A percentile compares a stretch with the other conserved stretches of the same genome.
Evolutionary conservation across 2,113 vertebrate species (phyloP).

Genomic region (Charina bottae): DNA sequence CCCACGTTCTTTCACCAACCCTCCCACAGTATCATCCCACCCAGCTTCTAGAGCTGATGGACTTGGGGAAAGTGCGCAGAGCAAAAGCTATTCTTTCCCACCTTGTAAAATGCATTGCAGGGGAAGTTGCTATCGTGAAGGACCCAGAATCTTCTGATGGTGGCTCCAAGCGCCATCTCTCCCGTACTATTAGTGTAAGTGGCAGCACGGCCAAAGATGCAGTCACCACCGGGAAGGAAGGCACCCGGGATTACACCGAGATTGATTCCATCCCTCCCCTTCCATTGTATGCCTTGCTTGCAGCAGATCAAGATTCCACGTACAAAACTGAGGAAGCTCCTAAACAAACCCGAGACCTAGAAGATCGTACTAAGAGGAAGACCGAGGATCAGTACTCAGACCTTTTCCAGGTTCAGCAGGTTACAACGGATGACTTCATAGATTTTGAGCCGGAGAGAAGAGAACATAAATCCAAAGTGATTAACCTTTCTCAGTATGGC

Average conservation of each 20-base stretch:
- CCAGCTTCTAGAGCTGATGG: conserved; percentile 95
- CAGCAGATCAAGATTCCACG: conserved; percentile 90
- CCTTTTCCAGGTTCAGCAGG: conserved; percentile 88
- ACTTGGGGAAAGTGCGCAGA: conserved; percentile 92
- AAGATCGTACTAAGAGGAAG: conserved; percentile 76
- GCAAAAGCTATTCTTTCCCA: conserved; percentile 97
- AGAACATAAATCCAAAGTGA: conserved; percentile 92
- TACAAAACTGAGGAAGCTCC: conserved; percentile 83
- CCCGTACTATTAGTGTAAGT: conserved; percentile 96
- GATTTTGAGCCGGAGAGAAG: conserved; percentile 93
- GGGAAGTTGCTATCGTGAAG: conserved; percentile 94
- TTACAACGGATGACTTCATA: conserved; percentile 92
- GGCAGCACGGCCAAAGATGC: conserved; percentile 97
- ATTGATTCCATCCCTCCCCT: conserved; percentile 96
- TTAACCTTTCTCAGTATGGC: conserved; percentile 96
- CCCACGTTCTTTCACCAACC: conserved; percentile 93
- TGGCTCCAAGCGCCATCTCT: conserved; percentile 89
- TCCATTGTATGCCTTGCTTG: conserved; percentile 88
- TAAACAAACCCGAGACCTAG: conserved; percentile 78
- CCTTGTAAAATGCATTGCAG: conserved; percentile 97
- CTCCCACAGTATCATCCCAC: conserved; percentile 98
- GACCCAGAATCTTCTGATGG: conserved; percentile 90
- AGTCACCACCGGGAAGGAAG: conserved; percentile 93
- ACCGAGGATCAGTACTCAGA: conserved; percentile 91
- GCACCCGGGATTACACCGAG: conserved; percentile 94